A percentile compares a stretch with the other conserved stretches of the same genome.
phyloP scores from a whole-genome alignment of 2,113 vertebrate genomes.

The Gallinago undulata region DNA sequence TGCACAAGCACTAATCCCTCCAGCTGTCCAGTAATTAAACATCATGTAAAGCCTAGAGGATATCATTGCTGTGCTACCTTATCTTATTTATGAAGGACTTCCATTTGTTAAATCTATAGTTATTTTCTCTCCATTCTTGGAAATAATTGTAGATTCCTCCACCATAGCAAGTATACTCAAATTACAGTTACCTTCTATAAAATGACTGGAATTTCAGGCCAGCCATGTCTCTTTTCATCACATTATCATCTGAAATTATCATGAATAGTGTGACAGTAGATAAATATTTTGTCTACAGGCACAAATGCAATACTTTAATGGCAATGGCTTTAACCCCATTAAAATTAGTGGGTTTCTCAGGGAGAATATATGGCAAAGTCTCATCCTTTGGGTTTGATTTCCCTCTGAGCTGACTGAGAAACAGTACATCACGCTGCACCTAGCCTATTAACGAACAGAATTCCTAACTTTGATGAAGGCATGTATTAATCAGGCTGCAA shows the following conservation, averaged over 20 bases:
- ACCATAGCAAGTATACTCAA: background rate
- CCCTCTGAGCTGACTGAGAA: background rate
- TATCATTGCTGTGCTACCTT: conserved; percentile 53
- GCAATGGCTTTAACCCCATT: background rate
- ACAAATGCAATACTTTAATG: background rate
- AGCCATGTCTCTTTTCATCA: background rate
- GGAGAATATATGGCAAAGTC: background rate
- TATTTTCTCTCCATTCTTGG: background rate
- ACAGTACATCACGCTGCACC: background rate
- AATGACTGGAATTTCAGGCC: background rate
- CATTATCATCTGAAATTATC: background rate
- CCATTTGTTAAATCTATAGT: conserved; percentile 23
- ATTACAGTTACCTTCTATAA: background rate
- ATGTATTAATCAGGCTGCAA: background rate
- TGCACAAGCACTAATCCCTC: conserved; percentile 65
- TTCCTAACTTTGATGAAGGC: background rate
- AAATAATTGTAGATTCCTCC: conserved; percentile 16
- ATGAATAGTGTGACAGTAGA: background rate
- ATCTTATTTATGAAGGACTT: conserved; percentile 57
- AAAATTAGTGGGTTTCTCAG: background rate
- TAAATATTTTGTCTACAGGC: background rate
- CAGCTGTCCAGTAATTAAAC: conserved; percentile 73
- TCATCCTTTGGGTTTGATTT: background rate
- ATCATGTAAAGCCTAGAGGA: conserved; percentile 51
- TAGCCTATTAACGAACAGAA: background rate